Evolutionary conservation across 1,140 invertebrate genomes (phyloP), one percentile per base, ranked within the genome.

Genomic region (Mercenaria mercenaria): DNA sequence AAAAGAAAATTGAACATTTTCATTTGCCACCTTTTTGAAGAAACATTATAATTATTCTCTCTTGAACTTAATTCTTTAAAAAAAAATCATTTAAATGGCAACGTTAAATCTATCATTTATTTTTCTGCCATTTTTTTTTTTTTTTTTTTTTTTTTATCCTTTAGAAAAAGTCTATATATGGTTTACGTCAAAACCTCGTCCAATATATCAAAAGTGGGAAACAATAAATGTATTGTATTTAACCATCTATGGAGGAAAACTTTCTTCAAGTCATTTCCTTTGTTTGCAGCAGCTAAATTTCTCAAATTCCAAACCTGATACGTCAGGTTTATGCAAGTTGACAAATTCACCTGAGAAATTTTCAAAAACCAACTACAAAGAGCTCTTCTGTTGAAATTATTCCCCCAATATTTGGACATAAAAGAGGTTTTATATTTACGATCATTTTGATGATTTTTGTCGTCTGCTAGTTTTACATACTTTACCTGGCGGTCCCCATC

Each of bases 271-370:
- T 72, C 67, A 72, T 72, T 72, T 72, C 47, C 47, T 79, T 79
- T 79, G 76, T 79, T 79, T 59, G 76, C n/a, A 34, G 76, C 47
- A 3, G 29, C 26, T 1, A 52, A 52, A 79, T 79, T 50, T 79
- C 50, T 52, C 47, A 79, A 79, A 79, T 79, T 79, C 76, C 76
- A 79, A 56, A 79, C 76, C 32, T 37, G 76, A 79, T 56, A 79
- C 47, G 11, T 79, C 32, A 79, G 29, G 76, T 79, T 79, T 41
- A 59, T 56, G 76, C 32, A 79, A 50, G 50, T 79, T 79, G 29
- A 32, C 32, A 79, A 52, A 52, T 52, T 79, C 47, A 79, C 76
- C 32, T 56, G 76, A 79, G 76, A 79, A 79, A 52, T 52, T 56
- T 79, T 79, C 29, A 39, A 79, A 52, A 52, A 11, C 4, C n/a